These are phyloP conservation scores for Sphaerophoria rueppellii DNA, from an alignment of 2,888 invertebrate genomes.

Conservation along the genomic window DNA sequence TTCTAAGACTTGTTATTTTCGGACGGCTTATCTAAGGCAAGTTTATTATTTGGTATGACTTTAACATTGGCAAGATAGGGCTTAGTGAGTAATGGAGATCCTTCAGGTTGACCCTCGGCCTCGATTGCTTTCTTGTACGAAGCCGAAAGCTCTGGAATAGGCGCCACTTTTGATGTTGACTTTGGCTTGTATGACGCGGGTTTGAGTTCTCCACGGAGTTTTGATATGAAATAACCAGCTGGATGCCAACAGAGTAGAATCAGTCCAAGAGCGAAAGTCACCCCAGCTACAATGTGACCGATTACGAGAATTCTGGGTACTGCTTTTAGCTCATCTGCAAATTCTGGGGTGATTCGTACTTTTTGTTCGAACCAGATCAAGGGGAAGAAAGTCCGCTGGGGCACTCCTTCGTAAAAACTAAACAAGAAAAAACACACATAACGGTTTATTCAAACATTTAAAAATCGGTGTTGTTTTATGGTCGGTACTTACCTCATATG, in stretches of 20 bases:
- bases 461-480: not conserved
- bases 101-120: conserved; percentile 64
- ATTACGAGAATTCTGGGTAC: conserved; percentile 83
- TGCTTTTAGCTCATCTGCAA: conserved; percentile 84
- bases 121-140: conserved; percentile 56
- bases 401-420: conserved; percentile 87
- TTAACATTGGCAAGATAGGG: conserved; percentile 39
- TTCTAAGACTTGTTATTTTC: conserved; percentile 33
- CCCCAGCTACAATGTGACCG: conserved; percentile 83
- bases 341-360: conserved; percentile 84
- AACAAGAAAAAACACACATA: not conserved
- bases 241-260: conserved; percentile 81
- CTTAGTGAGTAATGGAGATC: conserved; percentile 66
- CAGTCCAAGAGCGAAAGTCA: conserved; percentile 82
- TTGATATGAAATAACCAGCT: conserved; percentile 53
- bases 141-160: conserved; percentile 23
- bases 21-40: conserved; percentile 46
- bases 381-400: conserved; percentile 88
- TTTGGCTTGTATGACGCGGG: conserved; percentile 27
- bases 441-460: not conserved
- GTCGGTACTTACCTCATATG: conserved; percentile 85
- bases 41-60: conserved; percentile 49
- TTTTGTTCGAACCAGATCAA: conserved; percentile 91
- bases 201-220: conserved; percentile 56
- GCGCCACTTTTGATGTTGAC: conserved; percentile 22